Evolutionary conservation across 2,888 invertebrate species (phyloP), one percentile per base, ranked within the genome.

Genomic region (Drosophila greeni): DNA sequence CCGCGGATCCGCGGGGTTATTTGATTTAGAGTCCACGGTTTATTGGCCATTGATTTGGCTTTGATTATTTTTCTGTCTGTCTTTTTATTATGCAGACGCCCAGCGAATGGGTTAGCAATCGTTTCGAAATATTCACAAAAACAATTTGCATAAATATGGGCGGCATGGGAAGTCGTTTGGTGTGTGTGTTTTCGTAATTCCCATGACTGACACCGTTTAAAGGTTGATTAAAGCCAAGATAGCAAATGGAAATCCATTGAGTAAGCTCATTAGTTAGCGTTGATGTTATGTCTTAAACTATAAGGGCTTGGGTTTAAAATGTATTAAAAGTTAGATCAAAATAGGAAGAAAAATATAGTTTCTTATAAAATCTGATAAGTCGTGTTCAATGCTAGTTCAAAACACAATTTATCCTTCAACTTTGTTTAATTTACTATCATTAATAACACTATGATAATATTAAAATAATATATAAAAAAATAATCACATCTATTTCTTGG

Each of bases 101-200:
- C 49, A 64, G 16, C 29, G 9, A 14, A 18, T 57, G 36, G 47
- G 37, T 40, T 24, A 29, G 40, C 54, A 49, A 48, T 47, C 53
- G 58, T 82, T 74, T 80, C 52, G 75, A 73, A 77, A 79, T 60
- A 53, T 47, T 51, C 54, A 58, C 57, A 5, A 39, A 5, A 24
- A 24, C 20, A 57, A 82, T 82, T 79, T 64, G 73, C 81, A 79
- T 82, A 40, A 71, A 72, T 76, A 79, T 74, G 59, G 55, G 48
- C 48, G 49, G 40, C 61, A 53, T 66, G 72, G 69, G 61, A 70
- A 66, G 56, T 66, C 45, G 26, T 39, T 42, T 14, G 16, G 23
- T 29, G 31, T 34, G 39, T 31, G 39, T 31, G 18, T 62, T 76
- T 73, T 71, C 69, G 64, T 73, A 76, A 82, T 66, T 48, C 37